Conservation (phyloP, 2,888 invertebrate species). For the Autographa pulchrina region DNA sequence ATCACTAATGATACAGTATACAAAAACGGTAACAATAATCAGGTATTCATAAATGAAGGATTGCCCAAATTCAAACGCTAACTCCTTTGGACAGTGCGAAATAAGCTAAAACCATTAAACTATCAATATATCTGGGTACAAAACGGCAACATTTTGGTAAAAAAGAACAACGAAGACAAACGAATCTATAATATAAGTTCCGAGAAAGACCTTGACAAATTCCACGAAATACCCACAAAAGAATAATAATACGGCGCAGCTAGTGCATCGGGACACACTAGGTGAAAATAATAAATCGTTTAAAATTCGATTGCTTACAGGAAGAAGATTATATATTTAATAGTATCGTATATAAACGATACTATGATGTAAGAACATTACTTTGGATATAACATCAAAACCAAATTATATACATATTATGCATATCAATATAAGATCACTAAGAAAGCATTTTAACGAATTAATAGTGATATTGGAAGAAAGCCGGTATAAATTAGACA, state of each 20-base stretch:
- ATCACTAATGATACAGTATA: conserved; percentile 12
- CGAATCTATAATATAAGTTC: conserved; percentile 26
- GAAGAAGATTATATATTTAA: neutral
- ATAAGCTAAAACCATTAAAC: conserved; percentile 12
- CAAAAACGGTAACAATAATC: conserved; percentile 3
- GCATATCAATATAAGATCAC: neutral
- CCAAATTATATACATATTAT: neutral
- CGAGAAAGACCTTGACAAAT: conserved; percentile 8
- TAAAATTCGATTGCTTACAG: neutral
- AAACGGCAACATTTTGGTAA: conserved; percentile 27
- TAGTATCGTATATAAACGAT: neutral
- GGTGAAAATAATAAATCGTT: neutral
- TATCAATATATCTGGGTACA: conserved; percentile 37
- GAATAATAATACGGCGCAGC: neutral
- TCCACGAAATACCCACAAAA: neutral
- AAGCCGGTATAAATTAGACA: neutral
- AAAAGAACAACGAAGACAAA: conserved; percentile 31
- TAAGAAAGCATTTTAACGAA: neutral
- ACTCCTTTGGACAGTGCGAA: conserved; percentile 12
- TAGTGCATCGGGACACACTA: neutral
- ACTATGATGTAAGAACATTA: neutral
- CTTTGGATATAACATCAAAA: neutral
- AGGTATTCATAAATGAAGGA: conserved; percentile 17
- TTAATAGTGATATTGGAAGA: neutral
- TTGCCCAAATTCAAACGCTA: conserved; percentile 9